Conservation (phyloP, 2,113 vertebrate genomes). For the Zosterops japonicus region DNA sequence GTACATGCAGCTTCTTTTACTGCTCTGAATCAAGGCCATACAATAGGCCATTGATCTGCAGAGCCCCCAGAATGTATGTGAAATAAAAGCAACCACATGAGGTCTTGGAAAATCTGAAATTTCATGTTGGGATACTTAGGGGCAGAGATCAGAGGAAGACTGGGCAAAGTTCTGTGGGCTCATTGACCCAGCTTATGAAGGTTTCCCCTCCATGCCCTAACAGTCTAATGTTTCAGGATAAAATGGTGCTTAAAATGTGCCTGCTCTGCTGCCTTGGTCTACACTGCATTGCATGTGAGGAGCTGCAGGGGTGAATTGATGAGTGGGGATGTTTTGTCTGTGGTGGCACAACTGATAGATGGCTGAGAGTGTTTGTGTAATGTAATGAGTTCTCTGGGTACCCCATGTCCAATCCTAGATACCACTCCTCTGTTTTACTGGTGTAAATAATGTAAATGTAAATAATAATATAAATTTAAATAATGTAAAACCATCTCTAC, state of each 20-base stretch:
- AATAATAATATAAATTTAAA: background rate
- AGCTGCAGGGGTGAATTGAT: background rate
- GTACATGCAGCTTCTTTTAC: background rate
- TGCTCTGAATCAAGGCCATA: background rate
- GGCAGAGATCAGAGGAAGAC: background rate
- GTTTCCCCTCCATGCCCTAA: background rate
- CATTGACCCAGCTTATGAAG: accelerated
- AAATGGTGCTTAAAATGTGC: background rate
- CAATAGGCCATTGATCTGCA: background rate
- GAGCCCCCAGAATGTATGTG: background rate
- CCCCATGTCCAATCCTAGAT: background rate
- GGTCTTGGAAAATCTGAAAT: background rate
- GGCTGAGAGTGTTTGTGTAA: background rate
- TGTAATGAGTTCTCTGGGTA: background rate
- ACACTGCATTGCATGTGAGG: background rate
- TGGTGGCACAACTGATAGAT: background rate
- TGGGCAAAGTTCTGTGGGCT: background rate
- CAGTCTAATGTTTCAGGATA: background rate
- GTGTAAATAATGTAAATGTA: background rate
- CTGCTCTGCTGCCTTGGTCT: background rate
- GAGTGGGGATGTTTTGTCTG: background rate
- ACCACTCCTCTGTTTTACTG: background rate
- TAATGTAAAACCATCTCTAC: background rate
- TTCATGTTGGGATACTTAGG: background rate
- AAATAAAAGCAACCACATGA: background rate